Evolutionary conservation across 2,797 vertebrate species (phyloP), one percentile per base, ranked within the genome.

Genomic region (Thamnophis elegans): DNA sequence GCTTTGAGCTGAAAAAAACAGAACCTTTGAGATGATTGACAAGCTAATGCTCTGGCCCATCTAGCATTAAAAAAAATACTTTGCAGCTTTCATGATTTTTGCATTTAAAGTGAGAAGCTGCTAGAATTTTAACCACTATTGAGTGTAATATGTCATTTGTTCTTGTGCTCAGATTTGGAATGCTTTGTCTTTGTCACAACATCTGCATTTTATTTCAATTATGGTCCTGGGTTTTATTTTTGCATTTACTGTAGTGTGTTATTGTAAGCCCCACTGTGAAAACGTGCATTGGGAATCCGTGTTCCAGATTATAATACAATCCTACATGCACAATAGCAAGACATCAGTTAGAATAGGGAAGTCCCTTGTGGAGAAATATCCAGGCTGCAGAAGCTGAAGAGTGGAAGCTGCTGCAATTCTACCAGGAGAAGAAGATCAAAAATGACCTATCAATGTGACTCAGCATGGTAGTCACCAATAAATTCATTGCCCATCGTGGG

Each of bases 1-100:
- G 22, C 68, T 92, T 85, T 68, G 94, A 36, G 93, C 68, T 89
- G 5, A 82, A 59, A 92, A 56, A 92, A 62, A 91, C 59, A 93
- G 88, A 88, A 47, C 0, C 1, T 3, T 47, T 87, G 91, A 91
- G 92, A 11, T 13, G 4, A 6, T 8, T 6, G 22, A 13, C 10
- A 0, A 0, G 18, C 14, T 10, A 32, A 60, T 78, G 32, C 4
- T 16, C 85, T 59, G 9, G 88, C 55, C 91, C 73, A 65, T 94
- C 85, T 56, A 4, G 91, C 92, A 8, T 60, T 73, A 3, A 73
- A 12, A 62, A 62, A 59, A 54, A n/a, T 62, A 0, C 9, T 0
- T 47, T 85, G 42, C 73, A 36, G 59, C 0, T 0, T 36, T 20
- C 22, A 62, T 56, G 14, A 0, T 13, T 1, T 42, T 90, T 0